These are phyloP conservation scores for Heterodera carotae DNA, from an alignment of 1,140 invertebrate genomes.

Conservation along the genomic window DNA sequence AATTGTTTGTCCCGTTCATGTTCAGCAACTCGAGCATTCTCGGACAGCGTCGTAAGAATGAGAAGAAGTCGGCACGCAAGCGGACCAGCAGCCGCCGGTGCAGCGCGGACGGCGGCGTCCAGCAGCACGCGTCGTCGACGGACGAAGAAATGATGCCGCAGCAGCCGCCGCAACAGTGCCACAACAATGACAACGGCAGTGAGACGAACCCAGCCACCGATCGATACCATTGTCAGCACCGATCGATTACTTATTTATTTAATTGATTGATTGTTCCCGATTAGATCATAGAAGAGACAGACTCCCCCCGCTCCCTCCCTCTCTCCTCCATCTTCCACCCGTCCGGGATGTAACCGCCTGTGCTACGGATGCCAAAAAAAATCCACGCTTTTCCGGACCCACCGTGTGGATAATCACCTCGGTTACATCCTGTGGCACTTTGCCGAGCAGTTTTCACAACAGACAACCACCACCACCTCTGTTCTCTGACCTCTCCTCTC, in stretches of 20 bases:
- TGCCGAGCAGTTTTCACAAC: neutral
- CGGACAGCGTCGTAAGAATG: constrained; percentile 11
- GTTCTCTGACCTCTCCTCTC: neutral
- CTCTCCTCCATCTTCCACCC: too few relatives aligned
- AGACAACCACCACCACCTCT: neutral
- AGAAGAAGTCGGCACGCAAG: constrained; percentile 25
- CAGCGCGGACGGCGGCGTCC: constrained; percentile 16
- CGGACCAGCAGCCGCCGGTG: constrained; percentile 24
- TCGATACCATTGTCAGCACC: too few relatives aligned
- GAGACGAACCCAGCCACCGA: neutral
- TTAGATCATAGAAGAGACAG: too few relatives aligned
- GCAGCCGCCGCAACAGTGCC: neutral
- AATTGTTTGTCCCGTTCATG: too few relatives aligned
- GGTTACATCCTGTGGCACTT: neutral
- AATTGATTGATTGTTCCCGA: too few relatives aligned
- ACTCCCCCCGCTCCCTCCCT: too few relatives aligned
- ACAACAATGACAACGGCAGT: neutral
- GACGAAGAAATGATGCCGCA: neutral
- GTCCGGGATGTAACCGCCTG: too few relatives aligned
- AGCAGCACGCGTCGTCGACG: neutral
- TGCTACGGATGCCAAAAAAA: too few relatives aligned
- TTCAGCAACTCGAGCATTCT: constrained; percentile 14
- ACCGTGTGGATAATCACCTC: too few relatives aligned
- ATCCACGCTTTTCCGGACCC: too few relatives aligned
- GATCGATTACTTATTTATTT: too few relatives aligned